Conservation (phyloP, 2,113 vertebrate species). For the Oryzias woworae region DNA sequence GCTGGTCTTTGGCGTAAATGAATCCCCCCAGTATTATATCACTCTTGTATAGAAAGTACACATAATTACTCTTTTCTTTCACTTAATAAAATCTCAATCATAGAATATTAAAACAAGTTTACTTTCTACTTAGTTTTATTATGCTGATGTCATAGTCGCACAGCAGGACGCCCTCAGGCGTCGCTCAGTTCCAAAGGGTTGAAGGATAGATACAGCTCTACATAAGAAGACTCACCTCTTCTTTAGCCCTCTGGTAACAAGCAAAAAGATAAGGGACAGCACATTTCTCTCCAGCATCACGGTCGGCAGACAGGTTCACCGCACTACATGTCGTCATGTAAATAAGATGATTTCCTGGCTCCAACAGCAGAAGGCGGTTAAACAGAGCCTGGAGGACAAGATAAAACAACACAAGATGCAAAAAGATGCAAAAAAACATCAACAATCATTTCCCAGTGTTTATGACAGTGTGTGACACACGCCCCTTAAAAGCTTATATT, state of each 20-base stretch:
- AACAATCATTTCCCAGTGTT: not conserved
- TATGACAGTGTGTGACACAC: not conserved
- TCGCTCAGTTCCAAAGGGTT: no score
- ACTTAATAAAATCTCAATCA: no score
- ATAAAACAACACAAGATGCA: conserved; percentile 1
- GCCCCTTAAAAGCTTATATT: not conserved
- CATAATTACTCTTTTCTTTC: no score
- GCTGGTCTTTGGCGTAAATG: no score
- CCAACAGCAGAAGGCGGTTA: conserved; percentile 86
- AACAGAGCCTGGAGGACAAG: conserved; percentile 85
- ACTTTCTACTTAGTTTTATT: no score
- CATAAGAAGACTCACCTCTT: conserved; percentile 81
- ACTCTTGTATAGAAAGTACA: no score
- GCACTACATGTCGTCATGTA: conserved; percentile 87
- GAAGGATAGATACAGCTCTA: not conserved
- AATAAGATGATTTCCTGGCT: conserved; percentile 92
- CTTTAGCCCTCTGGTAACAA: conserved; percentile 91
- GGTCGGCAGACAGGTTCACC: conserved; percentile 91
- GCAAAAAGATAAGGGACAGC: conserved; percentile 91
- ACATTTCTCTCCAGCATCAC: conserved; percentile 90
- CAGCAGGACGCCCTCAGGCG: no score
- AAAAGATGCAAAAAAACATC: no score
- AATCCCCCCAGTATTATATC: no score
- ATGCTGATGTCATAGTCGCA: no score
- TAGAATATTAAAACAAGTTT: no score